Percentiles rank a stretch among this genome's conserved stretches.
phyloP scores from a whole-genome alignment of 2,888 invertebrate genomes.

The Aphelenchoides bicaudatus region DNA sequence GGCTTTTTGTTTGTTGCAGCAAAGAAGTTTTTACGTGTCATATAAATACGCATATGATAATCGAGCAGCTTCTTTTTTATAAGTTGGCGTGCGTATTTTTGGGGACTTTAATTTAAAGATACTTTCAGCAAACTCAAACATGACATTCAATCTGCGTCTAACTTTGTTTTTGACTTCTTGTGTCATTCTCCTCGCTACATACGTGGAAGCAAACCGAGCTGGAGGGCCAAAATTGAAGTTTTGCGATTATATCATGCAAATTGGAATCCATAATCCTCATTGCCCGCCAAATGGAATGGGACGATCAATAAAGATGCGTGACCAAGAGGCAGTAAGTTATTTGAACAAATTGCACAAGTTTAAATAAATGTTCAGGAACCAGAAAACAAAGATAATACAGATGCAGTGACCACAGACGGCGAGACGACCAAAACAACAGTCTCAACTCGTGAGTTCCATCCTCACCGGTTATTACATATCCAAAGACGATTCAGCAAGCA shows the following conservation, averaged over 20 bases:
- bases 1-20: no score
- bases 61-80: no score
- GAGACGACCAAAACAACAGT: neutral
- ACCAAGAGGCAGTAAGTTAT: neutral
- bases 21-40: no score
- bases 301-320: neutral
- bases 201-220: neutral
- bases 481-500: conserved; percentile 14
- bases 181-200: neutral
- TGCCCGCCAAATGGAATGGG: neutral
- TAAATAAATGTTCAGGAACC: no score
- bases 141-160: neutral
- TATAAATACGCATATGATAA: no score
- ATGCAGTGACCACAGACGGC: neutral
- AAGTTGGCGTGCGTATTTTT: no score
- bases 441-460: neutral
- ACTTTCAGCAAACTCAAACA: neutral
- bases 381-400: neutral
- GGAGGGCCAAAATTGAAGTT: conserved; percentile 11
- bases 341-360: no score
- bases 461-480: neutral
- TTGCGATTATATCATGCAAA: conserved; percentile 2
- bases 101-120: no score
- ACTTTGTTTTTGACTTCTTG: neutral
- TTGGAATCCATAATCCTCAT: neutral